Conservation (phyloP, 2,797 vertebrate species). For the Dromococcyx pavoninus region DNA sequence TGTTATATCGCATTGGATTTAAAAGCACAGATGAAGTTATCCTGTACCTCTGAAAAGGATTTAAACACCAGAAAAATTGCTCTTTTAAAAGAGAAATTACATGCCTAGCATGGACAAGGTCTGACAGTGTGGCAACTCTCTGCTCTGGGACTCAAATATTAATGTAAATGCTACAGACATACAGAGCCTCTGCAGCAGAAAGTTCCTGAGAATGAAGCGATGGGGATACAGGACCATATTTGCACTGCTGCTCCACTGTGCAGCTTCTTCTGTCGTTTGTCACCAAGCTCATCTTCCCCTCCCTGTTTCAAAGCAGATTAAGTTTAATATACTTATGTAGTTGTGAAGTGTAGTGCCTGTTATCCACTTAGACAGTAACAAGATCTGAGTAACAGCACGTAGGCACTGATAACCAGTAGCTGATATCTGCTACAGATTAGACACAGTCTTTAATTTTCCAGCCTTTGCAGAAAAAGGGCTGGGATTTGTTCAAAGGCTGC, state of each 20-base stretch:
- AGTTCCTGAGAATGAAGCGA: not conserved
- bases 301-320: constrained; percentile 39
- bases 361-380: constrained; percentile 49
- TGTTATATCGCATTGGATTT: not conserved
- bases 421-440: constrained; percentile 16
- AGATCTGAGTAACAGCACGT: constrained; percentile 62
- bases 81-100: not conserved
- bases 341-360: constrained; percentile 65
- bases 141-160: not conserved
- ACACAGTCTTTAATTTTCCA: constrained; percentile 12
- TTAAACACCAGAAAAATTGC: not conserved
- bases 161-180: not conserved
- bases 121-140: not conserved
- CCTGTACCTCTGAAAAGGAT: not conserved
- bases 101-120: not conserved
- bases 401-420: constrained; percentile 40
- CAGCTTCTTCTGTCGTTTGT: not conserved
- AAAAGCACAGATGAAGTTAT: not conserved
- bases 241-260: not conserved
- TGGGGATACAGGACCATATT: not conserved
- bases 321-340: constrained; percentile 51
- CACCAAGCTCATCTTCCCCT: not conserved
- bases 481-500: constrained; percentile 56
- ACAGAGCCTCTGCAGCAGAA: not conserved
- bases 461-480: not conserved